phyloP scores from a whole-genome alignment of 2,797 vertebrate species.

The Lophius americanus region DNA sequence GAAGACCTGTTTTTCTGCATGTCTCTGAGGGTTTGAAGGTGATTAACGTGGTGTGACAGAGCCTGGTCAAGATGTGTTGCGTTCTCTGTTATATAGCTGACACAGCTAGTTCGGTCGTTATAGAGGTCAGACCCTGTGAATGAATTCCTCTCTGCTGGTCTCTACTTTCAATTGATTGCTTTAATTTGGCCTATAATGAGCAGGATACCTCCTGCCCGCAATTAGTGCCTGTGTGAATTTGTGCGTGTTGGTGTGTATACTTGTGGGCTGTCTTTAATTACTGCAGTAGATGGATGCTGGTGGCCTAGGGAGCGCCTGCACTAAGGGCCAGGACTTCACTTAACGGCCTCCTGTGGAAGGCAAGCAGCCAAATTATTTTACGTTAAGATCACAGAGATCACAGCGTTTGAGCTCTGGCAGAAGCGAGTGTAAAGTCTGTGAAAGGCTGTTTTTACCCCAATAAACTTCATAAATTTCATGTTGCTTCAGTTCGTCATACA shows the following conservation, averaged over 20 bases:
- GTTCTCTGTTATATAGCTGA: conserved; percentile 55
- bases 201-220: conserved; percentile 64
- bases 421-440: background rate
- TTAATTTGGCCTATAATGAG: conserved; percentile 76
- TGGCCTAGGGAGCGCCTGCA: conserved; percentile 59
- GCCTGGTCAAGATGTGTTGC: conserved; percentile 33
- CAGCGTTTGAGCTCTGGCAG: conserved; percentile 26
- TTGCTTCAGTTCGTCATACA: too few species aligned
- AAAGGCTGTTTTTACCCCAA: too few species aligned
- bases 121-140: conserved; percentile 53
- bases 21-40: conserved; percentile 21
- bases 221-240: conserved; percentile 54
- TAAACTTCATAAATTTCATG: too few species aligned
- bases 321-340: conserved; percentile 42
- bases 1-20: too few species aligned
- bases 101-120: conserved; percentile 51
- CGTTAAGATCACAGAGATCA: conserved; percentile 32
- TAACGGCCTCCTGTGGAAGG: conserved; percentile 36
- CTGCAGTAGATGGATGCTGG: conserved; percentile 69
- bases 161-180: conserved; percentile 75
- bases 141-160: conserved; percentile 68
- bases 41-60: conserved; percentile 53
- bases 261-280: conserved; percentile 73
- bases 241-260: conserved; percentile 32
- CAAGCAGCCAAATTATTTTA: conserved; percentile 30